Base-by-base conservation (phyloP, 1,140 invertebrate species). In the Aleiodes sp. region DNA sequence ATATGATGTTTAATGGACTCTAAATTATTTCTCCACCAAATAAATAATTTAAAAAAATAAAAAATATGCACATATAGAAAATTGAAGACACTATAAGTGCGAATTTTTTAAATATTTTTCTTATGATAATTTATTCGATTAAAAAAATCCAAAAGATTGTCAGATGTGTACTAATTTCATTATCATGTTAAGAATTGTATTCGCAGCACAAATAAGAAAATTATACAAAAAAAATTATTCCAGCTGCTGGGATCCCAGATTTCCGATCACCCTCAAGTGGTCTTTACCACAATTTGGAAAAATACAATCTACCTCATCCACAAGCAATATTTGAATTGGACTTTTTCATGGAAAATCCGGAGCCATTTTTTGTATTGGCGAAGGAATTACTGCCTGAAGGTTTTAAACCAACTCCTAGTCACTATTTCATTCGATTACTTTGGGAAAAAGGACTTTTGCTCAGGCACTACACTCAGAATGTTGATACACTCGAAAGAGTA, bases 231-330 rank as follows among this genome's bases (percentile, higher is more conserved):
- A 60, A 35, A 52, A 64, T 43, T 70, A 46, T 73, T 74, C 37
- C 83, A 95, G 95, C 95, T 84, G 95, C 96, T 70, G 96, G 96
- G 68, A 98, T 98, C 79, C 97, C 96, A 39, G 96, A 98, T 83
- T 96, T 95, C 86, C 91, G 97, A 14, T 96, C 94, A 29, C 96
- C 96, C 4, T 93, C 92, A 28, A 94, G 92, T 71, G 97, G 97
- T 2, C 85, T 99, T 1, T 99, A 99, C 86, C 90, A 94, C 80
- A 98, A 98, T 84, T 87, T 99, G 31, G 88, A 93, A 70, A 96
- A 98, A 82, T 98, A 97, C 80, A 92, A 96, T 76, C 87, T 98
- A 43, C 95, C 96, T 0, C 90, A 96, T 87, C 96, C 96, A n/a
- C 92, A 96, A 80, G 93, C 95, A n/a, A 96, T 98, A 75, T 98